Percentiles rank a stretch among this genome's conserved stretches.
Conservation (phyloP, 2,888 invertebrate genomes). For the Nineta flava region DNA sequence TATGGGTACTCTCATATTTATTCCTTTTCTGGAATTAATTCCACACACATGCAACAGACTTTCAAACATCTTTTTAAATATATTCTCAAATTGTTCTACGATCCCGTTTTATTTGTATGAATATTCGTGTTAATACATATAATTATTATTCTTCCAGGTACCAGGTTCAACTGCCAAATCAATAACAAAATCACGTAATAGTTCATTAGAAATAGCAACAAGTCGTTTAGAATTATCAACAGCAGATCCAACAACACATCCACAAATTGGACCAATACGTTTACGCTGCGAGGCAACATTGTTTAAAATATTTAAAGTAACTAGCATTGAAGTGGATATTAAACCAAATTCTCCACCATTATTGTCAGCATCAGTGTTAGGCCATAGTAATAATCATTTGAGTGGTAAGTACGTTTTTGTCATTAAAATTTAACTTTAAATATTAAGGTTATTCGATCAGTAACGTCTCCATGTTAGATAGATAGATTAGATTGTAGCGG, state of each 20-base stretch:
- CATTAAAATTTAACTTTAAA: background rate
- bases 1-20: too few relatives aligned
- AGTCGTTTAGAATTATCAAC: slow-evolving; percentile 38
- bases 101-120: too few relatives aligned
- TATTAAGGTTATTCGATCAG: background rate
- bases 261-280: slow-evolving; percentile 31
- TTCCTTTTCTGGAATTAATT: too few relatives aligned
- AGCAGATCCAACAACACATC: slow-evolving; percentile 34
- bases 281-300: slow-evolving; percentile 46
- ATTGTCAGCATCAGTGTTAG: slow-evolving; percentile 40
- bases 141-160: too few relatives aligned
- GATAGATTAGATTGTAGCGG: too few relatives aligned
- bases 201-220: slow-evolving; percentile 37
- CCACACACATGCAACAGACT: too few relatives aligned
- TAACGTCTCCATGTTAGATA: too few relatives aligned
- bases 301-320: slow-evolving; percentile 42
- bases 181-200: slow-evolving; percentile 35
- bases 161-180: slow-evolving; percentile 43
- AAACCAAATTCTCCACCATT: slow-evolving; percentile 42
- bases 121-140: too few relatives aligned
- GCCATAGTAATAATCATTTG: slow-evolving; percentile 11
- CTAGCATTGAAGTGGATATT: slow-evolving; percentile 40
- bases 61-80: too few relatives aligned
- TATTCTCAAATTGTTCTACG: too few relatives aligned
- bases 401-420: slow-evolving; percentile 1